Evolutionary conservation across 2,797 vertebrate genomes (phyloP), one percentile per base, ranked within the genome.

Genomic region (Tapera naevia): DNA sequence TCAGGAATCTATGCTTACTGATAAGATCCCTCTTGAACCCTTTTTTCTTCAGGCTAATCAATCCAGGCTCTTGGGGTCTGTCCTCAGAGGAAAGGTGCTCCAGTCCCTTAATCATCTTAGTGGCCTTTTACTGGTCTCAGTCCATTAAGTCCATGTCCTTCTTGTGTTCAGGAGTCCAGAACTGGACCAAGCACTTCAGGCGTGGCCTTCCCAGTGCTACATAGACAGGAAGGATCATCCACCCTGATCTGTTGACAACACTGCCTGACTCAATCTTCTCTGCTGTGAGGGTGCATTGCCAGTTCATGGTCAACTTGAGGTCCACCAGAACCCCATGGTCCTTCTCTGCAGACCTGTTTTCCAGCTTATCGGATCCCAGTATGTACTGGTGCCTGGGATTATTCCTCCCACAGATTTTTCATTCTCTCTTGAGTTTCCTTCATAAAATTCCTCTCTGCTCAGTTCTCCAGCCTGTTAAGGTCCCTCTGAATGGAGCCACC

Each of bases 261-360:
- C 17, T 50, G 23, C 64, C 48, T 37, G 35, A 6, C 9, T 17
- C 15, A 61, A 45, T 19, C 25, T 39, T 53, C 65, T 64, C 21
- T 1, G 2, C 37, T 56, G 66, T 0, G 0, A 54, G 9, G 17
- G 6, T 62, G 39, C 28, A 35, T 51, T 50, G 8, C 12, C 48
- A 71, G 50, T 50, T 56, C 75, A n/a, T 1, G 15, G 17, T 22
- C 64, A 48, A 12, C 16, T 41, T 56, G 58, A 67, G 27, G 14
- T 35, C 21, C 57, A 23, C 19, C 66, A 62, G 37, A 78, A 41
- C 22, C 33, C 33, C 33, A 39, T 8, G 21, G 10, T 58, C 30
- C 30, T 70, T 41, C 22, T 43, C 46, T 73, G 32, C 21, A 85
- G 46, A 50, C 11, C 30, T 46, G 17, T 18, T 58, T 71, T 41